Evolutionary conservation across 2,888 invertebrate species (phyloP), one percentile per base, ranked within the genome.

Genomic region (Timema cristinae): DNA sequence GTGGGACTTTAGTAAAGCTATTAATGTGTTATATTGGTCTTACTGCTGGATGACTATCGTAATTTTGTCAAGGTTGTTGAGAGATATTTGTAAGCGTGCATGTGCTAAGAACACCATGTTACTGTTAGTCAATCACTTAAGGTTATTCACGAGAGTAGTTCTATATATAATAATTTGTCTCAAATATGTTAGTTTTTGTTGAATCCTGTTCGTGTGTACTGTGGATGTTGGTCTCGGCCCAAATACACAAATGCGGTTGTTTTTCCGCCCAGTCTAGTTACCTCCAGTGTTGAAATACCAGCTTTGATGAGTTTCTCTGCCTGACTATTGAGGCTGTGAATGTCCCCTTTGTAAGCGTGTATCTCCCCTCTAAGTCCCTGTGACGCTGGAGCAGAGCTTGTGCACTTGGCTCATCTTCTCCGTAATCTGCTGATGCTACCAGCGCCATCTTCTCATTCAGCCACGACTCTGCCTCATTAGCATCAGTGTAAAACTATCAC

Each of bases 391-490:
- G 85, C 70, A 97, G 84, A 0, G 97, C 95, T 78, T 92, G 92
- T 0, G 95, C 96, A 72, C 93, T 91, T 0, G 95, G 93, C 78
- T 97, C 97, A 84, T 97, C 97, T 15, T 90, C 89, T 1, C 98
- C 98, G 79, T 92, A 93, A 84, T 99, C 98, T 69, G 89, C 89
- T 0, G 95, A 94, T 11, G 90, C 89, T 13, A 97, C 94, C 56
- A 99, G 86, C 0, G 97, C 92, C 83, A 95, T 91, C 83, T 96
- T 97, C 82, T 98, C 98, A 77, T 94, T 93, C 84, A 98, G 89
- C 97, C 97, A 98, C 0, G 97, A 97, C 78, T 98, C 98, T 0
- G 96, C 94, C 80, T 98, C 98, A 83, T 98, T 97, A 0, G 97
- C 97, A 83, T 98, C 98, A 0, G 96, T 93, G 82, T 97, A 96